These are phyloP conservation scores for Vanessa atalanta DNA, from an alignment of 1,140 invertebrate species.

Conservation along the genomic window DNA sequence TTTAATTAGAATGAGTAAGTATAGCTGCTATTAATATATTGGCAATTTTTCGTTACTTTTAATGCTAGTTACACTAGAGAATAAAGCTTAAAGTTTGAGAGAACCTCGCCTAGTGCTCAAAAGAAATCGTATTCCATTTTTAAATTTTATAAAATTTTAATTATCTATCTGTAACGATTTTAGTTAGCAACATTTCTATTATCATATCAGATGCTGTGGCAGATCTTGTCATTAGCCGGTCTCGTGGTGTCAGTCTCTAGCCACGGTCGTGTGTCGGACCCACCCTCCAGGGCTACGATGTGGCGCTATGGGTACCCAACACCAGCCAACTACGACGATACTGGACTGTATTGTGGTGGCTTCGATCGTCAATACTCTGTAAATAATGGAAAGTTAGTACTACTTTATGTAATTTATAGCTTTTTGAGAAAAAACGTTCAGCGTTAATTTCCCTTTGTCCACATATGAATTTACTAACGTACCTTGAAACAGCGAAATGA, in stretches of 20 bases:
- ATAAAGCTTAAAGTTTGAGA: too few species aligned
- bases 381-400: conserved; percentile 85
- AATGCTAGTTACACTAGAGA: too few species aligned
- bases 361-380: conserved; percentile 86
- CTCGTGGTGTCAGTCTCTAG: conserved; percentile 45
- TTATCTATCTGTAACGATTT: background rate
- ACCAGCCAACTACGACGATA: conserved; percentile 90
- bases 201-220: conserved; percentile 43
- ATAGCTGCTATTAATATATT: too few species aligned
- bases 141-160: too few species aligned
- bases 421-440: too few species aligned
- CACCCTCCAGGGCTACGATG: conserved; percentile 88
- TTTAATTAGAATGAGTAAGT: too few species aligned
- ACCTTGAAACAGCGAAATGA: too few species aligned
- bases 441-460: too few species aligned
- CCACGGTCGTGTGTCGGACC: conserved; percentile 90
- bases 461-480: too few species aligned
- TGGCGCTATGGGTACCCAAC: conserved; percentile 88
- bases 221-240: conserved; percentile 23
- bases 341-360: conserved; percentile 93
- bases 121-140: too few species aligned
- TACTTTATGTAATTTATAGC: background rate
- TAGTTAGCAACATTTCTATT: background rate
- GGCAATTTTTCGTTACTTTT: too few species aligned
- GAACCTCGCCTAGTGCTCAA: too few species aligned